Percentiles rank a stretch among this genome's conserved stretches.
These are phyloP conservation scores for Tapera naevia DNA, from an alignment of 2,797 vertebrate species.

Conservation along the genomic window DNA sequence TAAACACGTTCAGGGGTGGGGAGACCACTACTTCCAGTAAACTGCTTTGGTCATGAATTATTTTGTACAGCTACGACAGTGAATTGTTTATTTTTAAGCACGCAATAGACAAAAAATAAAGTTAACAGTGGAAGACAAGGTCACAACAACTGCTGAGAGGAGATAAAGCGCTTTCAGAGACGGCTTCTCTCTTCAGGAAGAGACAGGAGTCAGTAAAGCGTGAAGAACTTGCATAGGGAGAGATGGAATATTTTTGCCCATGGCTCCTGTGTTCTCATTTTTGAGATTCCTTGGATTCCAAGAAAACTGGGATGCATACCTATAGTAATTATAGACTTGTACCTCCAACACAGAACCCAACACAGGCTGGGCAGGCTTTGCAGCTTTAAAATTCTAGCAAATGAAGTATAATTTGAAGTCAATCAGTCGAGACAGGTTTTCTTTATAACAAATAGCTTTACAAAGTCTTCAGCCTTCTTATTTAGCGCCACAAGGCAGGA, in stretches of 20 bases:
- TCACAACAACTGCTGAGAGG: not conserved
- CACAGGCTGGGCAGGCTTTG: not conserved
- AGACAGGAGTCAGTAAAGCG: rapidly evolving
- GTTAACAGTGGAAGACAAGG: not conserved
- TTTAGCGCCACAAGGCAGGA: not conserved
- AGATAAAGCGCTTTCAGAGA: not conserved
- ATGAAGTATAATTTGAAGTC: not conserved
- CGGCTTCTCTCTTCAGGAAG: not conserved
- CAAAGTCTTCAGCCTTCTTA: not conserved
- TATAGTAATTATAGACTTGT: not conserved
- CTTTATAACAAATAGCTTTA: not conserved
- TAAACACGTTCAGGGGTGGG: too few relatives aligned
- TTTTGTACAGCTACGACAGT: not conserved
- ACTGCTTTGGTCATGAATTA: not conserved
- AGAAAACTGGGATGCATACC: not conserved
- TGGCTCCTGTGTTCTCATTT: not conserved
- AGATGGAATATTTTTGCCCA: not conserved
- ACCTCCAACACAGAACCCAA: not conserved
- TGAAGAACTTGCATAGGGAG: not conserved
- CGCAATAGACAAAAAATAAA: not conserved
- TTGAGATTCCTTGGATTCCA: not conserved
- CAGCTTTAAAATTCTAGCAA: not conserved
- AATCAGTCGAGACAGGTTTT: not conserved
- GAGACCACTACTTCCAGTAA: not conserved
- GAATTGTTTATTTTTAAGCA: not conserved